These are phyloP conservation scores for Trinectes maculatus DNA, from an alignment of 2,113 vertebrate species.

Conservation along the genomic window DNA sequence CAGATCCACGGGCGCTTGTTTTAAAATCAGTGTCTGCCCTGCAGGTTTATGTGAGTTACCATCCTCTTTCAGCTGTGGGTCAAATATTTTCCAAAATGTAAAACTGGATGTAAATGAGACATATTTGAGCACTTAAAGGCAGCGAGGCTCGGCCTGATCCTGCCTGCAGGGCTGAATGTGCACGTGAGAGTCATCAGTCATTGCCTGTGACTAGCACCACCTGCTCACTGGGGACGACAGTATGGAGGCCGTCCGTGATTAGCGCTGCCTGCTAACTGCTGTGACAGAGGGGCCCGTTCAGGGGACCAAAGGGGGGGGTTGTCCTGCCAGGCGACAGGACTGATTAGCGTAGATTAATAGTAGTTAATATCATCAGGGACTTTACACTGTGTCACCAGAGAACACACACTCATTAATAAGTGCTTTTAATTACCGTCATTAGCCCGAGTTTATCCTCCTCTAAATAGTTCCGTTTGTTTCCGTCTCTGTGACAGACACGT, in stretches of 20 bases:
- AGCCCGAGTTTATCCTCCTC: constrained; percentile 72
- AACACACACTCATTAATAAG: constrained; percentile 70
- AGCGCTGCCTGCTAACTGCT: constrained; percentile 52
- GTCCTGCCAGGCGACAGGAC: constrained; percentile 35
- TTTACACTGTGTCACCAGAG: constrained; percentile 52
- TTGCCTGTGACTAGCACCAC: constrained; percentile 51
- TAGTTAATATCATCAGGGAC: constrained; percentile 68
- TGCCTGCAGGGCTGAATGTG: constrained; percentile 8
- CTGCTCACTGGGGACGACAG: constrained; percentile 51
- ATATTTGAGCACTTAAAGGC: constrained; percentile 38
- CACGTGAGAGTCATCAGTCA: constrained; percentile 46
- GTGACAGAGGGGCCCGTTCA: constrained; percentile 52
- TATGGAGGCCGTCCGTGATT: constrained; percentile 53
- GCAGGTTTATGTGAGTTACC: constrained; percentile 3
- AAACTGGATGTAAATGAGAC: constrained; percentile 28
- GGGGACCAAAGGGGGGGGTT: background rate
- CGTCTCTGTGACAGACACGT: constrained; percentile 35
- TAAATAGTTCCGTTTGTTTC: constrained; percentile 65
- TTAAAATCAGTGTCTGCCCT: constrained; percentile 23
- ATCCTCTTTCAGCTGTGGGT: constrained; percentile 36
- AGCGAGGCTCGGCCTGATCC: background rate
- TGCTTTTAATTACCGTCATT: constrained; percentile 75
- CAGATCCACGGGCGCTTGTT: constrained; percentile 56
- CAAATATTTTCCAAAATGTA: constrained; percentile 21
- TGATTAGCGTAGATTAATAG: constrained; percentile 77